These are phyloP conservation scores for Urocolius indicus DNA, from an alignment of 2,113 vertebrate species.

Conservation along the genomic window DNA sequence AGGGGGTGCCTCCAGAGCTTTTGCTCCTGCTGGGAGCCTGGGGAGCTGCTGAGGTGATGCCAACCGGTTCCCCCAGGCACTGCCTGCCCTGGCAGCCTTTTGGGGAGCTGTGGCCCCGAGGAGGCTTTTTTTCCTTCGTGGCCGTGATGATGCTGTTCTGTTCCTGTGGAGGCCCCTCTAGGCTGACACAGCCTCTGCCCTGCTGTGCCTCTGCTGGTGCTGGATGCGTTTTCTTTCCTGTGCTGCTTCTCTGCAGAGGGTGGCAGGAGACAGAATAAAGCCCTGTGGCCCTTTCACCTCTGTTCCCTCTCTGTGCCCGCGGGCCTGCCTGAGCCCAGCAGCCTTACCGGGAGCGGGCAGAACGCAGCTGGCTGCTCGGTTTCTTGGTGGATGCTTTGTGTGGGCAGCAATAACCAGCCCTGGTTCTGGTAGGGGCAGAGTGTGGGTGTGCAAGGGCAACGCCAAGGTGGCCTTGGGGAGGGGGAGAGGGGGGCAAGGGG, in stretches of 20 bases:
- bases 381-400: neutral
- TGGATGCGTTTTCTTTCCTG: accelerated
- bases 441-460: too few species aligned
- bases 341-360: neutral
- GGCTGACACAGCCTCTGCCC: neutral
- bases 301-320: neutral
- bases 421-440: accelerated
- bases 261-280: neutral
- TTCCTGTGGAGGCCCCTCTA: neutral
- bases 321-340: neutral
- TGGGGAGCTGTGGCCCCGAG: accelerated
- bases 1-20: neutral
- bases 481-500: too few species aligned
- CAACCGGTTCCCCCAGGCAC: neutral
- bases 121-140: neutral
- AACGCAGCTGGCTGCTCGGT: neutral
- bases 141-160: neutral
- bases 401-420: neutral
- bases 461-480: too few species aligned
- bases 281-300: neutral
- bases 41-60: neutral
- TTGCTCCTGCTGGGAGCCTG: neutral
- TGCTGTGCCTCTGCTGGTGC: accelerated
- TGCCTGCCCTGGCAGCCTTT: neutral
- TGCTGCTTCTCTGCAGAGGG: neutral